These are phyloP conservation scores for Philantomba maxwellii DNA, from an alignment of 2,113 vertebrate genomes.

Conservation along the genomic window DNA sequence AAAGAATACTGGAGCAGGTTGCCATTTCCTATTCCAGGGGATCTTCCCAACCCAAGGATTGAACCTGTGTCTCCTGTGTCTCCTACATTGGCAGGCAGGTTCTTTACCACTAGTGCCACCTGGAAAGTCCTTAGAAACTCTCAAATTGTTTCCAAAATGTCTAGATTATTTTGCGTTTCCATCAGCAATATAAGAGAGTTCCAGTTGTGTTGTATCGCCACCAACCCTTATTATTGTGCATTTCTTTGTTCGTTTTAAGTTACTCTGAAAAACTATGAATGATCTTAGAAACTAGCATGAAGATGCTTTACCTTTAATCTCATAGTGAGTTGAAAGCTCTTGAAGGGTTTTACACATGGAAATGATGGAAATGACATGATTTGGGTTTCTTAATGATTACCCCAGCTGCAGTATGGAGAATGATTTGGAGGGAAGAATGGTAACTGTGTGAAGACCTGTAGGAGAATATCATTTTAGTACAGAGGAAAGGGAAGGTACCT, in stretches of 20 bases:
- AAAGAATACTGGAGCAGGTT: not conserved
- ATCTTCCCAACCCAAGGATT: not conserved
- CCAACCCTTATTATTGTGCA: not conserved
- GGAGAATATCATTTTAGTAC: not conserved
- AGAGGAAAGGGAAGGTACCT: not conserved
- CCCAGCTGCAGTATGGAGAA: not conserved
- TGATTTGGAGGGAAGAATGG: not conserved
- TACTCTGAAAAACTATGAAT: not conserved
- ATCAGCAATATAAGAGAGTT: not conserved
- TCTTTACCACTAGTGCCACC: not conserved
- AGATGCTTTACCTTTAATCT: not conserved
- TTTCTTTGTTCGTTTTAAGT: not conserved
- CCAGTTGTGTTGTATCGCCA: not conserved
- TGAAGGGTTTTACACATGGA: not conserved
- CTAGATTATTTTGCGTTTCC: not conserved
- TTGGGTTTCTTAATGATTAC: not conserved
- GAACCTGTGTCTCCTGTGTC: not conserved
- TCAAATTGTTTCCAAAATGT: not conserved
- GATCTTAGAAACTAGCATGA: not conserved
- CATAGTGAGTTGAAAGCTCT: not conserved
- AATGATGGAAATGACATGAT: not conserved
- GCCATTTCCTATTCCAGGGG: not conserved
- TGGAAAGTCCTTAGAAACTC: not conserved
- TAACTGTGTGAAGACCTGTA: not conserved
- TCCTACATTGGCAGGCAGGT: not conserved